phyloP scores from a whole-genome alignment of 1,140 invertebrate genomes.

The Philotrypesis tridentata region DNA sequence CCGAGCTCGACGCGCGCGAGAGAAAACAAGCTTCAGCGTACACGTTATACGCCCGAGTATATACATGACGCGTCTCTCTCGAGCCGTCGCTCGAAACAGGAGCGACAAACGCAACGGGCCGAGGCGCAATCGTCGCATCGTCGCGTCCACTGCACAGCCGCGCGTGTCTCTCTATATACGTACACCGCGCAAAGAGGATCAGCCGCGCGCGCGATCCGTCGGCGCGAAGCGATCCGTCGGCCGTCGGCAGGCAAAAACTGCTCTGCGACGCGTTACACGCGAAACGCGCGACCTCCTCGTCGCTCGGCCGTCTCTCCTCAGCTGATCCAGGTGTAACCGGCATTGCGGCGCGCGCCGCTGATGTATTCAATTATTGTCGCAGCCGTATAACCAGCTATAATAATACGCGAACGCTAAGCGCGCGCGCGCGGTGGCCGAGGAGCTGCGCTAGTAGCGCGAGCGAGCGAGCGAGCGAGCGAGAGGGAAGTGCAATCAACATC shows the following conservation, averaged over 20 bases:
- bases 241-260: not conserved
- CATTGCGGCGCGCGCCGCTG: slow-evolving; percentile 41
- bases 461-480: slow-evolving; percentile 29
- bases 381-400: slow-evolving; percentile 47
- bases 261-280: too few relatives aligned
- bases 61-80: too few relatives aligned
- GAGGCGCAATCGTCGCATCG: too few relatives aligned
- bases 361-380: slow-evolving; percentile 58
- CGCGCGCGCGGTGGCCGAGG: not conserved
- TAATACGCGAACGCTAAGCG: not conserved
- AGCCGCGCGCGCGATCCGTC: not conserved
- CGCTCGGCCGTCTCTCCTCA: slow-evolving; percentile 12
- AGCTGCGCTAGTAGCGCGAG: not conserved
- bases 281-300: too few relatives aligned
- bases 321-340: slow-evolving; percentile 26
- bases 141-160: too few relatives aligned
- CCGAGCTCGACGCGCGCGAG: too few relatives aligned
- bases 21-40: not conserved
- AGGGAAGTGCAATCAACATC: slow-evolving; percentile 58
- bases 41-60: too few relatives aligned
- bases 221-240: not conserved
- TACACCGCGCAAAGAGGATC: not conserved
- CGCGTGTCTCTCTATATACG: too few relatives aligned
- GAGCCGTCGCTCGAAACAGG: too few relatives aligned
- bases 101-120: too few relatives aligned